phyloP scores from a whole-genome alignment of 2,888 invertebrate species.

The Leptothorax acervorum region DNA sequence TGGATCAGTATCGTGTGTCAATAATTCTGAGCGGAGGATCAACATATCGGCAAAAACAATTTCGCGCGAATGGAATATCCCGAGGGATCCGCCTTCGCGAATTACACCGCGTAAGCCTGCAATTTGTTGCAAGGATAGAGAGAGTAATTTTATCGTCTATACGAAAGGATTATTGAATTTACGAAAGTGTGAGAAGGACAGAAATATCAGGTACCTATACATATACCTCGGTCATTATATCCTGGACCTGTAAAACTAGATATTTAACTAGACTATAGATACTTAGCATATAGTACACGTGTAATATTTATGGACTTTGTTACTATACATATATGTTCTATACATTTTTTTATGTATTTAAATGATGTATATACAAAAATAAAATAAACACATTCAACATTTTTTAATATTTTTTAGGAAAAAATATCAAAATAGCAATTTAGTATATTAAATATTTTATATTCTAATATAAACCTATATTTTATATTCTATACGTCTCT shows the following conservation, averaged over 20 bases:
- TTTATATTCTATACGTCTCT: not conserved
- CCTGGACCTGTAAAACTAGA: not conserved
- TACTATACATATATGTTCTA: not conserved
- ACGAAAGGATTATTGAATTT: not conserved
- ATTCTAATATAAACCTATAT: too few relatives aligned
- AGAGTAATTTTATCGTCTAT: not conserved
- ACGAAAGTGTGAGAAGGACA: not conserved
- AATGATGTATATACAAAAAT: not conserved
- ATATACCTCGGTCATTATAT: not conserved
- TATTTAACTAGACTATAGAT: not conserved
- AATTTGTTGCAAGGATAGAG: not conserved
- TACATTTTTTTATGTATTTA: not conserved
- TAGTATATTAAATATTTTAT: not conserved
- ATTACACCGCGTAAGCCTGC: not conserved
- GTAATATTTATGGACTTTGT: not conserved
- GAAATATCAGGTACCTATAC: not conserved
- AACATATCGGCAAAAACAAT: slow-evolving; percentile 4
- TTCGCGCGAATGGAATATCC: not conserved
- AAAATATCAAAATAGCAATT: not conserved
- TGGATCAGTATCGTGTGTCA: slow-evolving; percentile 8
- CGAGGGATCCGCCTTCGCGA: not conserved
- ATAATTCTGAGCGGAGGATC: slow-evolving; percentile 21
- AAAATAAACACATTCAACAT: not conserved
- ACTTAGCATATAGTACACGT: not conserved
- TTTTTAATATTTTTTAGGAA: not conserved